Evolutionary conservation across 2,113 vertebrate species (phyloP).

Genomic region (chimpanzee (Pan troglodytes)): NHGRI_mPanTro3-v2.1_pri NC_072402.2:87510001-87510500

Average conservation of each 20-base stretch:
- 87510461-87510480: neutral
- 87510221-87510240: neutral
- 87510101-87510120: neutral
- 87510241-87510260: neutral
- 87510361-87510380: neutral
- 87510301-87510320: neutral
- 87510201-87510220: neutral
- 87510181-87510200: neutral
- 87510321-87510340: neutral
- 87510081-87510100: neutral
- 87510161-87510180: neutral
- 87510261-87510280: neutral
- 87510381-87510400: neutral
- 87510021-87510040: neutral
- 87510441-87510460: neutral
- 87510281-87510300: neutral
- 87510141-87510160: neutral
- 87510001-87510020: neutral
- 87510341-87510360: neutral
- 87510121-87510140: neutral
- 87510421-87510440: slow-evolving; percentile 24
- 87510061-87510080: neutral
- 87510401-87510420: slow-evolving; percentile 16
- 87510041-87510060: neutral
- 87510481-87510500: neutral